A percentile compares a stretch with the other conserved stretches of the same genome.
These are phyloP conservation scores for Peribatodes rhomboidaria DNA, from an alignment of 2,888 invertebrate species.

Conservation along the genomic window DNA sequence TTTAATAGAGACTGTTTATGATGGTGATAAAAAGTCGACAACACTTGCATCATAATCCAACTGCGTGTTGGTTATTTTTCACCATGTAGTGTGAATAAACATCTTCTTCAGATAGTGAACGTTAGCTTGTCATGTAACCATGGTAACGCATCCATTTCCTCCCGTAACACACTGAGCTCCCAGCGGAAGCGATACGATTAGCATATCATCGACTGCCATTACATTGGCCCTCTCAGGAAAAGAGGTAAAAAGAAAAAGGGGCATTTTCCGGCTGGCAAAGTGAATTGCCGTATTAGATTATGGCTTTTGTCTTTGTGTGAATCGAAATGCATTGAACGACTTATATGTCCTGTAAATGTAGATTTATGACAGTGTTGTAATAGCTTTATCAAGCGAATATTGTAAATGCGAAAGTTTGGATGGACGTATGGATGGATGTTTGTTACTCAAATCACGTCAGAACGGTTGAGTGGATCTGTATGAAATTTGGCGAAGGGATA, in stretches of 20 bases:
- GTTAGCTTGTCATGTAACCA: background rate
- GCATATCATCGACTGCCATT: conserved; percentile 38
- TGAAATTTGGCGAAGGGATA: too few relatives aligned
- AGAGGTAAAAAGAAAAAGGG: conserved; percentile 7
- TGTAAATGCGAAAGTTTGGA: too few relatives aligned
- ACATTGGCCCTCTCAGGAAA: conserved; percentile 22
- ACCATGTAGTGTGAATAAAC: too few relatives aligned
- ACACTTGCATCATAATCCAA: too few relatives aligned
- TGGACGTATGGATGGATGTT: too few relatives aligned
- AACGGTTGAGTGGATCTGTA: too few relatives aligned
- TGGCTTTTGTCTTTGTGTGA: conserved; percentile 1
- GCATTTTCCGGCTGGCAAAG: conserved; percentile 6
- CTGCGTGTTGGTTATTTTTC: too few relatives aligned
- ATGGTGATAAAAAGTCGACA: too few relatives aligned
- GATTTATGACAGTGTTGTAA: too few relatives aligned
- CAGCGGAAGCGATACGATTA: conserved; percentile 26
- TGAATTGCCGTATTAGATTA: conserved; percentile 11
- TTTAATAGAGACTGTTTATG: too few relatives aligned
- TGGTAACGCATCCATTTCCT: background rate
- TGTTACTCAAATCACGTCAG: too few relatives aligned
- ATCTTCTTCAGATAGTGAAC: background rate
- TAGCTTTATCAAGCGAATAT: too few relatives aligned
- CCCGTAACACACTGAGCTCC: conserved; percentile 1
- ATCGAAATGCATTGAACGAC: conserved; percentile 3
- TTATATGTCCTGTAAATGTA: background rate